Base-by-base conservation (phyloP, 53 echinoderm and acorn worm species). In the Paracentrotus lividus region DNA sequence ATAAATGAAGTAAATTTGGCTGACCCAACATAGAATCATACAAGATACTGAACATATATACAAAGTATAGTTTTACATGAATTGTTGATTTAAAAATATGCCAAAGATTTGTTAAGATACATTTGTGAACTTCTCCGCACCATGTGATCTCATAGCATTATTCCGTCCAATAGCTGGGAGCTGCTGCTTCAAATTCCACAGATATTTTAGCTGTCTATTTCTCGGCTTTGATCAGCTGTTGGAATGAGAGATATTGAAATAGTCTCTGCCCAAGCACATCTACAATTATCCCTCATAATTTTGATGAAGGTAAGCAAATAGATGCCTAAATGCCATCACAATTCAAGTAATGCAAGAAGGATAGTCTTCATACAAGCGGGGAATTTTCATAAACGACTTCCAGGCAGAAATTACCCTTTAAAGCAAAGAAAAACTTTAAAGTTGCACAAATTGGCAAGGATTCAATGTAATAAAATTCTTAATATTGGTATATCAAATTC, bases 211-310 rank as follows among this genome's bases (percentile, higher is more conserved):
- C 53, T 54, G 88, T 88, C 56, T 88, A 88, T 88, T 88, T 58
- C 88, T 88, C 57, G 56, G 31, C 38, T 88, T 88, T 88, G 88
- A 88, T 88, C 88, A 88, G 88, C 88, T 88, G 88, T 58, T 88
- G 88, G 88, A 52, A 88, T 88, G 88, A 32, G 27, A 52, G 42
- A 12, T 52, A 85, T 52, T 49, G 85, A 14, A 47, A 20, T 85
- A 85, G 85, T 31, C 85, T 85, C n/a, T 29, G 85, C 49, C 24
- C 85, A 3, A 85, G 85, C n/a, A 47, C 13, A 85, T n/a, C 27
- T 49, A 85, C 10, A 85, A 29, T 49, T 49, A 85, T 26, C 49
- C n/a, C 33, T 7, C 58, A 54, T 21, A 24, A 20, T 58, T 55
- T n/a, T 49, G 27, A 16, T 49, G 24, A 44, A 84, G 84, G 1